phyloP scores from a whole-genome alignment of 2,113 vertebrate genomes.

The Dipodomys merriami region DNA sequence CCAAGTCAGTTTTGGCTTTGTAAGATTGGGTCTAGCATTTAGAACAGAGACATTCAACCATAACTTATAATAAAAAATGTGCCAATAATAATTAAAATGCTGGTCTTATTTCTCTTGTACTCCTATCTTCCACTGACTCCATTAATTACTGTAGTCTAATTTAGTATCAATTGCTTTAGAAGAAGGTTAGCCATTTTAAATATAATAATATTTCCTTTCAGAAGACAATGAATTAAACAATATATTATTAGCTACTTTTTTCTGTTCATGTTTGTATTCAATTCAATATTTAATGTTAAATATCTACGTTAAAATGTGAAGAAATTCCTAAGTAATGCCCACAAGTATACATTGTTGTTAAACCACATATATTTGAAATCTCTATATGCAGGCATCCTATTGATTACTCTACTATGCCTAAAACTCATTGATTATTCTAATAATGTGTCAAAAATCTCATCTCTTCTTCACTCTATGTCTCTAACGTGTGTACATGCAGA shows the following conservation, averaged over 20 bases:
- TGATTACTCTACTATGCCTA: neutral
- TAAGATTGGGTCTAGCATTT: conserved; percentile 68
- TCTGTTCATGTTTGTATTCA: conserved; percentile 69
- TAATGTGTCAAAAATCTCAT: neutral
- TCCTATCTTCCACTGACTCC: conserved; percentile 70
- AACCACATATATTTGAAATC: neutral
- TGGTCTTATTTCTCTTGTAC: conserved; percentile 60
- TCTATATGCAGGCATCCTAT: neutral
- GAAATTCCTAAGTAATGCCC: conserved; percentile 63
- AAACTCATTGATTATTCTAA: neutral
- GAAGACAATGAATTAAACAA: conserved; percentile 76
- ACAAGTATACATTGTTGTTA: conserved; percentile 28
- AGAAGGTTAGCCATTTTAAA: conserved; percentile 68
- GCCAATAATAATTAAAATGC: conserved; percentile 71
- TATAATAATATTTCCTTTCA: conserved; percentile 72
- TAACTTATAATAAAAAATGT: conserved; percentile 65
- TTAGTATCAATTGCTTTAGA: conserved; percentile 79
- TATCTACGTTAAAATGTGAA: conserved; percentile 72
- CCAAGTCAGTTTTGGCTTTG: neutral
- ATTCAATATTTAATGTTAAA: conserved; percentile 49
- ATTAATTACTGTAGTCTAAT: conserved; percentile 78
- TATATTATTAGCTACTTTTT: conserved; percentile 65
- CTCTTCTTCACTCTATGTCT: neutral
- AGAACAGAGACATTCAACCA: conserved; percentile 59
- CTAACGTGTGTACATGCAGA: neutral